Conservation (phyloP, 1,140 invertebrate genomes). For the Trissolcus basalis region DNA sequence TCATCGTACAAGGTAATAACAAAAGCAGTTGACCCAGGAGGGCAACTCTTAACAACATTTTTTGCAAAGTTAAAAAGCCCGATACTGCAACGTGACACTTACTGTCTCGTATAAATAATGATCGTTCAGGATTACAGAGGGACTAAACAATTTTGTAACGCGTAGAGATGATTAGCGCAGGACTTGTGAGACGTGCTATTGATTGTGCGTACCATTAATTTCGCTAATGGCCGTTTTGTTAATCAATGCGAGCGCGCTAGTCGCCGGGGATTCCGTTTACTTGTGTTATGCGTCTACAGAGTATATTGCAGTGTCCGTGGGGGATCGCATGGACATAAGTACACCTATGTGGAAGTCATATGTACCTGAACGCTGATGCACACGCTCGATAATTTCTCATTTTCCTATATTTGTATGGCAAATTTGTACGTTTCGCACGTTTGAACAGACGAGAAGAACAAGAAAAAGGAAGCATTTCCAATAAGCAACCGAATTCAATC, state of each 20-base stretch:
- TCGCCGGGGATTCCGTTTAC: constrained; percentile 54
- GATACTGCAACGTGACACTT: neutral
- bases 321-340: constrained; percentile 17
- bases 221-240: constrained; percentile 70
- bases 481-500: too few relatives aligned
- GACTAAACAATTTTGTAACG: constrained; percentile 4
- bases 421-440: constrained; percentile 23
- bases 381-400: constrained; percentile 44
- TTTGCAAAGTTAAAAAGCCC: too few relatives aligned
- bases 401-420: constrained; percentile 41
- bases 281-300: constrained; percentile 41
- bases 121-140: constrained; percentile 9
- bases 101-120: constrained; percentile 19
- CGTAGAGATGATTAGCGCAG: constrained; percentile 27
- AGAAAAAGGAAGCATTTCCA: constrained; percentile 2
- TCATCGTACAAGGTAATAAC: too few relatives aligned
- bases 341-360: neutral
- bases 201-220: constrained; percentile 69
- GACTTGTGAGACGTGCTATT: constrained; percentile 51
- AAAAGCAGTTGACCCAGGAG: too few relatives aligned
- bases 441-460: constrained; percentile 19
- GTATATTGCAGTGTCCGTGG: constrained; percentile 18
- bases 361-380: constrained; percentile 25
- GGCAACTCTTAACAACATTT: too few relatives aligned
- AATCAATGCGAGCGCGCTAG: constrained; percentile 71